Base-by-base conservation (phyloP, 2,888 invertebrate genomes). In the Glaucopsyche alexis region DNA sequence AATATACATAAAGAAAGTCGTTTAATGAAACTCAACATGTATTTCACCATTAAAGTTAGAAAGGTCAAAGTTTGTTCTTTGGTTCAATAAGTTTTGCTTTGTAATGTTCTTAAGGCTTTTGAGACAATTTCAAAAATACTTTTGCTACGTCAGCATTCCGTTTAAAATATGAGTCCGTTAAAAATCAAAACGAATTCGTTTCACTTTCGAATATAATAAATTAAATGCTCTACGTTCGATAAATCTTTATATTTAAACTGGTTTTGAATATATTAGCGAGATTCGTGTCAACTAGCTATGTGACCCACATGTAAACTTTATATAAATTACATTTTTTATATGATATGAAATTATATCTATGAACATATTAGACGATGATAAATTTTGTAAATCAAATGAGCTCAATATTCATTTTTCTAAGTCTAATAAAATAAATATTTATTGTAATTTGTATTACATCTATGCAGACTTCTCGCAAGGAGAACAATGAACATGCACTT, bases 241-340 rank as follows among this genome's bases (percentile, higher is more conserved):
- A 72, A 89, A 87, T 84, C 79, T 77, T 85, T 84, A 82, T 79
- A 77, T 2, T 29, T 75, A 78, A 83, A 89, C 89, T 81, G 86
- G 89, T 90, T 88, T 78, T 75, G 79, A 83, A 86, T 83, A 84
- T 82, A 85, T 89, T 89, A 86, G 89, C 89, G 84, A 90, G 90
- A 89, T 85, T 88, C 80, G 86, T 83, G 86, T 87, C 89, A 85
- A 83, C 84, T 81, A 85, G 88, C 89, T 82, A 81, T 80, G 79
- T 85, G 87, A 83, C 91, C 90, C 78, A 91, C 87, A 84, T 90
- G 83, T 80, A 71, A 69, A 69, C 49, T 69, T 49, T 74, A 78
- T 75, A 71, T 64, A 71, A 71, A 71, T 67, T 64, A 73, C 65
- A 65, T 71, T 74, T 71, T 72, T 73, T 74, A 72, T 49, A 19